These are phyloP conservation scores for Dasypolia templi DNA, from an alignment of 2,888 invertebrate species.

Conservation along the genomic window DNA sequence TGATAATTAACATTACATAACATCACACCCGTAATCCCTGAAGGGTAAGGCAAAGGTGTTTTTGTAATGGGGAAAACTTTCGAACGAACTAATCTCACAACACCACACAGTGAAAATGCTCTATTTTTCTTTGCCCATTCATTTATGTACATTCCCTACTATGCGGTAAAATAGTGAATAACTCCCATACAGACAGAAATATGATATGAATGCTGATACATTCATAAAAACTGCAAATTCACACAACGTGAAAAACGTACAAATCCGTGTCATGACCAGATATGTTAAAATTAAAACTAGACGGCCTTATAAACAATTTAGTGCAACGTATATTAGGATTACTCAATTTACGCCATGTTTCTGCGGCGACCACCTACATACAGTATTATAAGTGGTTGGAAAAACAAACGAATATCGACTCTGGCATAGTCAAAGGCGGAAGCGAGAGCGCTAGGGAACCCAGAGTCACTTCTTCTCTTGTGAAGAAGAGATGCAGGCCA, in stretches of 20 bases:
- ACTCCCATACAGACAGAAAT: neutral
- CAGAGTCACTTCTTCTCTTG: neutral
- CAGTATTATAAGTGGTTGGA: neutral
- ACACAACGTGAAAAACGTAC: constrained; percentile 32
- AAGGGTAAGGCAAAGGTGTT: too few relatives aligned
- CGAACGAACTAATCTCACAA: too few relatives aligned
- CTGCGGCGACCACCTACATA: constrained; percentile 13
- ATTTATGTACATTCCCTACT: neutral
- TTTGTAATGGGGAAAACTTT: too few relatives aligned
- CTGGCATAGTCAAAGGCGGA: neutral
- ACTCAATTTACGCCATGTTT: constrained; percentile 41
- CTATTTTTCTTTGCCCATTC: neutral
- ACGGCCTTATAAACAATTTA: constrained; percentile 57
- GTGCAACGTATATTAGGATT: constrained; percentile 43
- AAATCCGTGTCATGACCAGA: constrained; percentile 63
- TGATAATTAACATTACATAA: neutral
- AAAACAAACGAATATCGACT: constrained; percentile 6
- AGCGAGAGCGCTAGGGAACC: too few relatives aligned
- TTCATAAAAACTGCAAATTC: constrained; percentile 26
- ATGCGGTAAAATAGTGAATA: constrained; percentile 10
- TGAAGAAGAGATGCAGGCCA: neutral
- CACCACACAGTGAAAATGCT: neutral
- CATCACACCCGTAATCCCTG: too few relatives aligned
- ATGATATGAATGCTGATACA: constrained; percentile 20
- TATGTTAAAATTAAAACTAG: constrained; percentile 49